Evolutionary conservation across 2,113 vertebrate species (phyloP), one percentile per base, ranked within the genome.

Genomic region (Ameiurus melas): DNA sequence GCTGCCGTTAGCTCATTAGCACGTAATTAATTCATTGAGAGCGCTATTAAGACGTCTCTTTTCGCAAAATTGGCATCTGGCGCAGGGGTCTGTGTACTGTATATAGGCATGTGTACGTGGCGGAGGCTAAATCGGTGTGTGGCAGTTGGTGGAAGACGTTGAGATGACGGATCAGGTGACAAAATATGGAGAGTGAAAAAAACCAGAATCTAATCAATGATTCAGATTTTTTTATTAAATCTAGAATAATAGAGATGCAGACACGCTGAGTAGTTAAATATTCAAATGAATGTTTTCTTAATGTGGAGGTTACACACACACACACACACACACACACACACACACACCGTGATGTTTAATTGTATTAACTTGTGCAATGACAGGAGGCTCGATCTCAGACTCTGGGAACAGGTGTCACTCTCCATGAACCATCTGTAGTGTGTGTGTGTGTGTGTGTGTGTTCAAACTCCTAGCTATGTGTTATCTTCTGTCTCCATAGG

Each of bases 11-110:
- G 97, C 98, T 99, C 98, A 98, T 99, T 99, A 99, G 97, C 98
- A 98, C 97, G 97, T 99, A 99, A 99, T 99, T 99, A 99, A 99
- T 99, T 99, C 97, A 97, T 97, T 98, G 98, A 99, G 98, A 98
- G 99, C 97, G 96, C 97, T 97, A 98, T 98, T 98, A 99, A 98
- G 98, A 97, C 97, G 97, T 99, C 97, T 98, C 97, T 97, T 97
- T 97, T 85, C 14, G 5, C 6, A 97, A 98, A 99, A 98, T 96
- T 98, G 97, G 97, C 97, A 97, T 98, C 97, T 98, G 90, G 84
- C 60, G 66, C n/a, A 51, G 85, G 77, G 68, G 91, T 90, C 57
- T 88, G 89, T 87, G 87, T 58, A 75, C 85, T 88, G 88, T 91
- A 53, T 87, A 79, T 89, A 55, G 53, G 55, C 36, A 78, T 75